These are phyloP conservation scores for Margarornis squamiger DNA, from an alignment of 2,797 vertebrate species.

Conservation along the genomic window DNA sequence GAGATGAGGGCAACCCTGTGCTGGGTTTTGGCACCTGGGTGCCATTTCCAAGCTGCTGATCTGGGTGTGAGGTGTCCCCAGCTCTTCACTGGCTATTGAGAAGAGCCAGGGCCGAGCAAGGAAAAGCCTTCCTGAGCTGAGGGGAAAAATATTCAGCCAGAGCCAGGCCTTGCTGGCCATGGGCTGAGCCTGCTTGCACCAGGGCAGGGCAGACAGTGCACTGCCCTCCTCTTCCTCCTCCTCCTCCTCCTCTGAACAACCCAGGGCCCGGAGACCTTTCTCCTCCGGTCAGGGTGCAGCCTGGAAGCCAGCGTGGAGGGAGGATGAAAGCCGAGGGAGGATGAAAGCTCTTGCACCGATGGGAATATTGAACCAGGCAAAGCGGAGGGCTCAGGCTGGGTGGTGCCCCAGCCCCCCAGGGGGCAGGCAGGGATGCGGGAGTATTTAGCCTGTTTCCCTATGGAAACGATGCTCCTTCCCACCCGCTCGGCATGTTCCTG, in stretches of 20 bases:
- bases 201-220: neutral
- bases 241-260: neutral
- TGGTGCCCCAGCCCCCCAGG: neutral
- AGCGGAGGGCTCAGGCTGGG: neutral
- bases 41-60: neutral
- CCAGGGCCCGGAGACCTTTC: neutral
- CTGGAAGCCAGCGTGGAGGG: neutral
- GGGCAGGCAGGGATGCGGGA: neutral
- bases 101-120: neutral
- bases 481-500: neutral
- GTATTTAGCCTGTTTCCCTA: neutral
- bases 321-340: neutral
- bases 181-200: neutral
- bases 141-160: neutral
- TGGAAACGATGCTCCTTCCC: neutral
- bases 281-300: conserved; percentile 1
- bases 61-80: neutral
- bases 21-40: neutral
- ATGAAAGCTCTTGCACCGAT: neutral
- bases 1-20: neutral
- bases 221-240: neutral
- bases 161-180: neutral
- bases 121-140: neutral
- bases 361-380: neutral
- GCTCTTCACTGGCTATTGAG: rapidly evolving